Base-by-base conservation (phyloP, 1,140 invertebrate species). In the Diorhabda carinulata region DNA sequence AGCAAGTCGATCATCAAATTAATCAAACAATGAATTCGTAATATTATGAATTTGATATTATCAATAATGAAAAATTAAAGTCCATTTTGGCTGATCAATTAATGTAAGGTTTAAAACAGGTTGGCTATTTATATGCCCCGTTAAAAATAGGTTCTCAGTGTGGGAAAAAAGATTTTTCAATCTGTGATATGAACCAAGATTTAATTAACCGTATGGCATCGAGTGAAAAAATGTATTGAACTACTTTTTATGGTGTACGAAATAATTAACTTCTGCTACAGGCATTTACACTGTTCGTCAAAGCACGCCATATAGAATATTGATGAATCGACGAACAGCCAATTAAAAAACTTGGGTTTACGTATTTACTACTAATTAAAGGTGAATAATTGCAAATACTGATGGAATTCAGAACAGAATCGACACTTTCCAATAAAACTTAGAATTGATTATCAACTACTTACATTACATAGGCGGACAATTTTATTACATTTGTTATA, bases 191-290 rank as follows among this genome's bases (percentile, higher is more conserved):
- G 58, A 60, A 60, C 10, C 10, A 25, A 60, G 58, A 60, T 60
- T 60, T 60, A 60, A 60, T 60, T 60, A 60, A 60, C 58, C 5
- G 58, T 60, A 60, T 60, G 58, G 41, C 25, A 60, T 60, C 58
- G 41, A 60, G 41, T 10, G 25, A 60, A 60, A 60, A 60, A 60
- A 60, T 4, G 58, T 5, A 60, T 60, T 60, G 58, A 60, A 60
- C 58, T 60, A 60, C 58, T 60, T 60, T 60, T 60, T 60, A 60
- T 60, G 58, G 58, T 60, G 58, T 60, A 60, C 58, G 58, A 60
- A 60, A 60, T 60, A 60, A 60, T 60, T 60, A 60, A 60, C n/a
- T 60, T 60, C 10, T 60, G 58, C 58, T 60, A 60, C 58, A 60
- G 58, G 10, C 58, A 60, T 10, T 60, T 60, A 42, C 58, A 60